phyloP scores from a whole-genome alignment of 2,888 invertebrate genomes.

The Lasioglossum calceatum region DNA sequence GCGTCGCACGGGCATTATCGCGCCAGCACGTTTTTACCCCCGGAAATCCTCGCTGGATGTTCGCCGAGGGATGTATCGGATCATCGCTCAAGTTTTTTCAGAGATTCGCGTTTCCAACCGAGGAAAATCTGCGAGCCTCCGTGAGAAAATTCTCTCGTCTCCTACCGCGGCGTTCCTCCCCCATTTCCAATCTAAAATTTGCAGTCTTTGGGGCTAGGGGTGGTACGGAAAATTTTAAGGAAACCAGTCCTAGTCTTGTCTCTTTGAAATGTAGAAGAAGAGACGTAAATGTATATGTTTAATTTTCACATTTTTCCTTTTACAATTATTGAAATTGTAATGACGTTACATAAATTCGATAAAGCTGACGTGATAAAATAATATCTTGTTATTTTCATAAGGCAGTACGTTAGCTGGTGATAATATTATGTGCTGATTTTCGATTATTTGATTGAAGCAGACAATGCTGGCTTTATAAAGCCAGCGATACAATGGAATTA shows the following conservation, averaged over 20 bases:
- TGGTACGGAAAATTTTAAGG: neutral
- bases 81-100: neutral
- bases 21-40: slow-evolving; percentile 55
- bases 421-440: neutral
- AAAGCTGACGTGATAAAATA: neutral
- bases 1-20: slow-evolving; percentile 55
- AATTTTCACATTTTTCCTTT: neutral
- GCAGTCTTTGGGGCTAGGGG: neutral
- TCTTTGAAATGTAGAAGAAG: neutral
- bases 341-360: neutral
- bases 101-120: neutral
- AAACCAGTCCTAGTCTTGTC: neutral
- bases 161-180: neutral
- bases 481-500: neutral
- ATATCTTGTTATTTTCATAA: too few species aligned
- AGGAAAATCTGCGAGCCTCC: neutral
- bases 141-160: neutral
- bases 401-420: too few species aligned
- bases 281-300: too few species aligned
- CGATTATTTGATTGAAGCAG: neutral
- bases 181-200: neutral
- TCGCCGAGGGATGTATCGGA: slow-evolving; percentile 40
- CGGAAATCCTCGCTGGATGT: slow-evolving; percentile 23
- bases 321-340: neutral
- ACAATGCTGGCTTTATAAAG: neutral